phyloP scores from a whole-genome alignment of 2,113 vertebrate species.

The Heterotis niloticus region DNA sequence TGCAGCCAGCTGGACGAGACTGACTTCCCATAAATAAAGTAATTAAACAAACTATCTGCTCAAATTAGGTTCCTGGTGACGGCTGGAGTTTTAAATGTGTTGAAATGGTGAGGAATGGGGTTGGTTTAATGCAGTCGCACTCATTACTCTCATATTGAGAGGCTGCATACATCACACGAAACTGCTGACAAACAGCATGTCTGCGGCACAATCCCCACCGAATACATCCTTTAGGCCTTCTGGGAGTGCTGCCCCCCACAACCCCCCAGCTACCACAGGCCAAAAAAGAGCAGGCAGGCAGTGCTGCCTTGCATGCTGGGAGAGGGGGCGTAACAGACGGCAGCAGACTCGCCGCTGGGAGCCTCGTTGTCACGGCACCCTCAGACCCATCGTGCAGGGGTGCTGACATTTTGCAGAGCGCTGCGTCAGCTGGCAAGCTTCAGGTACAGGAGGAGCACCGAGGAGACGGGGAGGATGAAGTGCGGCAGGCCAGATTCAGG shows the following conservation, averaged over 20 bases:
- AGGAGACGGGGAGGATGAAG: not conserved
- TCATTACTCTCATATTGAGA: not conserved
- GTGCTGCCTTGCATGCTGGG: slow-evolving; percentile 7
- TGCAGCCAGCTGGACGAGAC: not conserved
- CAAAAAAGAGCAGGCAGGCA: no score
- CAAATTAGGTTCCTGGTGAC: not conserved
- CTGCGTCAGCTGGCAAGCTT: not conserved
- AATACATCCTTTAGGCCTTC: no score
- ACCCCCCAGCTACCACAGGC: no score
- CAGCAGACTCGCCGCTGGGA: not conserved
- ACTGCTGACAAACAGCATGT: not conserved
- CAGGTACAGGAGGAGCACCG: not conserved
- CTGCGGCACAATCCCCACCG: not conserved
- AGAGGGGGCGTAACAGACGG: not conserved
- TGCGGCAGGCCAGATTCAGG: not conserved
- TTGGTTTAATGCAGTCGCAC: not conserved
- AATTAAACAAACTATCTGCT: slow-evolving; percentile 10
- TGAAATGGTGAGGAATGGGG: not conserved
- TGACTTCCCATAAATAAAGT: not conserved
- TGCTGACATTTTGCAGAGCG: not conserved
- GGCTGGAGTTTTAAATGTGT: not conserved
- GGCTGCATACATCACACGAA: not conserved
- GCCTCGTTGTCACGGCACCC: not conserved
- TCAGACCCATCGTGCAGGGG: not conserved
- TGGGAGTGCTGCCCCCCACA: no score